A percentile compares a stretch with the other conserved stretches of the same genome.
These are phyloP conservation scores for Harpegnathos saltator DNA, from an alignment of 1,140 invertebrate genomes.

Conservation along the genomic window DNA sequence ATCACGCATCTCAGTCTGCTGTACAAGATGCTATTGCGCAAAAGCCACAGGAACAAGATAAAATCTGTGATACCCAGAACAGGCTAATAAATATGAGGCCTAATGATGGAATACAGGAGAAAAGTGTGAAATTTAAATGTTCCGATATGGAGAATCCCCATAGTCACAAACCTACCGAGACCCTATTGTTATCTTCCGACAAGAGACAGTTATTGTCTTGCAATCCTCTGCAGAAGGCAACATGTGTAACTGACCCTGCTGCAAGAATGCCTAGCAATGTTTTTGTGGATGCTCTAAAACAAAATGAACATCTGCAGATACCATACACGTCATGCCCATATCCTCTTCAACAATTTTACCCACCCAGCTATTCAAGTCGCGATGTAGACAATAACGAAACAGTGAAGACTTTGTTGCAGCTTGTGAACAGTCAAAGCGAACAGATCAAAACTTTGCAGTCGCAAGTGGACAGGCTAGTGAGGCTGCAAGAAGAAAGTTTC, in stretches of 20 bases:
- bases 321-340: slow-evolving; percentile 25
- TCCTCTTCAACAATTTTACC: slow-evolving; percentile 59
- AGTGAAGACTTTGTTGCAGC: slow-evolving; percentile 78
- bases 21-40: slow-evolving; percentile 7
- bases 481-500: slow-evolving; percentile 79
- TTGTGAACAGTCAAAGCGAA: slow-evolving; percentile 81
- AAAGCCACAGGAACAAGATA: background rate
- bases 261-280: background rate
- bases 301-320: slow-evolving; percentile 39
- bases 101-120: slow-evolving; percentile 11
- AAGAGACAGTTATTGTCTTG: background rate
- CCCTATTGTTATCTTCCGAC: background rate
- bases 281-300: background rate
- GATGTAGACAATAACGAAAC: slow-evolving; percentile 77
- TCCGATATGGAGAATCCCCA: background rate
- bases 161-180: too few relatives aligned
- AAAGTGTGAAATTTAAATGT: slow-evolving; percentile 25
- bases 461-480: slow-evolving; percentile 80
- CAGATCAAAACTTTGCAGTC: slow-evolving; percentile 81
- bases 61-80: background rate
- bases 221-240: background rate
- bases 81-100: background rate
- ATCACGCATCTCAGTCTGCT: background rate
- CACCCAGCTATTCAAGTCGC: slow-evolving; percentile 49
- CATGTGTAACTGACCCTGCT: background rate